These are phyloP conservation scores for Sesamia nonagrioides DNA, from an alignment of 1,140 invertebrate genomes.

Conservation along the genomic window DNA sequence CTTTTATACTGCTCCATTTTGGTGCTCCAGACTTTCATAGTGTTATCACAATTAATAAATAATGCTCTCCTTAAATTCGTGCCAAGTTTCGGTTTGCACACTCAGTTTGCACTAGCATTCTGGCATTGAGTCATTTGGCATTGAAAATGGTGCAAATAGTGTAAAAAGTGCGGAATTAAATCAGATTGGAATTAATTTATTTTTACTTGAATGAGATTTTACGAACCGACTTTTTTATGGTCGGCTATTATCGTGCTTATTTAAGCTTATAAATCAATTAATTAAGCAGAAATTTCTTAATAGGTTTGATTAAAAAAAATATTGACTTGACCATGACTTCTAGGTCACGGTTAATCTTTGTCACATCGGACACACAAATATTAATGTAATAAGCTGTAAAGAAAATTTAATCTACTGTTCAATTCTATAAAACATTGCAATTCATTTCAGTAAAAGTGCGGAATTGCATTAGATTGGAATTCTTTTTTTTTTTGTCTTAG, in stretches of 20 bases:
- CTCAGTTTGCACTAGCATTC: conserved; percentile 10
- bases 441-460: background rate
- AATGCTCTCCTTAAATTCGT: conserved; percentile 17
- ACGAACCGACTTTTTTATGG: background rate
- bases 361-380: background rate
- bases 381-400: background rate
- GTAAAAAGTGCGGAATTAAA: conserved; percentile 8
- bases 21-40: conserved; percentile 9
- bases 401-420: background rate
- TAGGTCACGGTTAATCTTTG: conserved; percentile 30
- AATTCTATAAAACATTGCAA: background rate
- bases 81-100: conserved; percentile 25
- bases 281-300: conserved; percentile 10
- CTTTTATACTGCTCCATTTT: conserved; percentile 11
- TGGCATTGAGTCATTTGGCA: conserved; percentile 31
- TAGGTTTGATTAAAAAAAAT: conserved; percentile 22
- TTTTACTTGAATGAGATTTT: conserved; percentile 14
- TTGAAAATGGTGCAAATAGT: conserved; percentile 22
- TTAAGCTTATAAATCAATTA: conserved; percentile 17
- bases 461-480: too few species aligned
- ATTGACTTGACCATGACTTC: conserved; percentile 1
- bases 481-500: too few species aligned
- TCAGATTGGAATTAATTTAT: conserved; percentile 17
- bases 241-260: too few species aligned
- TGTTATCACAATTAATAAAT: conserved; percentile 36